Base-by-base conservation (phyloP, 92 coral and sea anemone species). In the Phenganax subtilis region DNA sequence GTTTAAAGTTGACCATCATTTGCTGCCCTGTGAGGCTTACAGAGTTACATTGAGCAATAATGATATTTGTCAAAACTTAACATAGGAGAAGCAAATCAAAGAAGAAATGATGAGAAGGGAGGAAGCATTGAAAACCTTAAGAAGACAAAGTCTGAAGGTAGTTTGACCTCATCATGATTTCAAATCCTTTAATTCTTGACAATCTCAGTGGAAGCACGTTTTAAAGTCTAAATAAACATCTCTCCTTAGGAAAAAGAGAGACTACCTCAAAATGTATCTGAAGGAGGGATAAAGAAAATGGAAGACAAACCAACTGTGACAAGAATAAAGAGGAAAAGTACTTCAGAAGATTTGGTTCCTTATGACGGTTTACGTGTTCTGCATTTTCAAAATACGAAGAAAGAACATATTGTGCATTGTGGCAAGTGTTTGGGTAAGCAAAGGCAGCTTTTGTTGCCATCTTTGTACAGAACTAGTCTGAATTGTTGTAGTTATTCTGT, bases 361-460 rank as follows among this genome's bases (percentile, higher is more conserved):
- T 92, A 87, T 82, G 80, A 81, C 12, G 98, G 98, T 8, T 85
- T 90, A 75, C 76, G 85, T 31, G 89, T 85, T 54, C 70, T 90
- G n/a, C 81, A 80, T 6, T 94, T 94, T 88, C 86, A 66, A 44
- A 84, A 84, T 17, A 20, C 25, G 25, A 91, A 87, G 87, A 88
- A 91, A 66, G 92, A 89, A 11, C 98, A 87, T 54, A 83, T 82
- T 6, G 96, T 94, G 7, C 97, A 92, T 69, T 89, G 91, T 89
- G 98, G 98, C 70, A 91, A 91, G 81, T 92, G 98, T 67, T 75
- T 94, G 14, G 98, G 98, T 94, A 15, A 86, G 90, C 79, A 12
- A 8, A 12, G 10, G 15, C 51, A 10, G 25, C 25, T 20, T 20
- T 20, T 20, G 25, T 20, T 20, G 25, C 25, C 25, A 20, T 20